Base-by-base conservation (phyloP, 2,888 invertebrate species). In the Leptinotarsa juncta region DNA sequence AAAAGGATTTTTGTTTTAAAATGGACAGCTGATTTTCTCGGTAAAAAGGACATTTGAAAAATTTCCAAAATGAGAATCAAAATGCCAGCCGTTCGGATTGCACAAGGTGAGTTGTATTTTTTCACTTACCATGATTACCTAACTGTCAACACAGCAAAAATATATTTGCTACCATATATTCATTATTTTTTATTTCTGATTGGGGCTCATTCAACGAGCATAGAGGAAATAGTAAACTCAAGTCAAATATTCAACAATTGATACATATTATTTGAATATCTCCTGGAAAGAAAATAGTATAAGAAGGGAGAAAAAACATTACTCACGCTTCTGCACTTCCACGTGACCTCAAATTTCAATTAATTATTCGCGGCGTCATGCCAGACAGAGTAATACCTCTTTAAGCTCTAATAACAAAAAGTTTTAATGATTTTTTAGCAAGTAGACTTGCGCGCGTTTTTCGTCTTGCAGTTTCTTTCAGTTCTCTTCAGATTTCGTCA, bases 21-120 rank as follows among this genome's bases (percentile, higher is more conserved):
- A 75, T 78, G 79, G 78, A 82, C 80, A 77, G 66, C 62, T 70
- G 74, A 66, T 75, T 71, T 57, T 20, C 65, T 49, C 42, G 72
- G 65, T 67, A 32, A 69, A 68, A 67, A 67, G 70, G 70, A 77
- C 73, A 77, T 66, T 72, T 65, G 67, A 66, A 80, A 79, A 74
- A 77, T 78, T 83, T 85, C 81, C 94, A 96, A 94, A 93, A 96
- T 96, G 96, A 95, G 96, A 95, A 96, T 96, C 92, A 96, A 96
- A 93, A 96, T 96, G 96, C 96, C 96, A 90, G 96, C 96, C 90
- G 96, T 96, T 91, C 94, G 96, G 91, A 96, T 96, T 92, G 96
- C 96, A 91, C 96, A 96, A 96, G 96, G 96, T 96, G 91, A 93
- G 93, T 89, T 71, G 18, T 3, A 51, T 5, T 51, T 42, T 10